Conservation (phyloP, 1,140 invertebrate species). For the Condylostylus longicornis region DNA sequence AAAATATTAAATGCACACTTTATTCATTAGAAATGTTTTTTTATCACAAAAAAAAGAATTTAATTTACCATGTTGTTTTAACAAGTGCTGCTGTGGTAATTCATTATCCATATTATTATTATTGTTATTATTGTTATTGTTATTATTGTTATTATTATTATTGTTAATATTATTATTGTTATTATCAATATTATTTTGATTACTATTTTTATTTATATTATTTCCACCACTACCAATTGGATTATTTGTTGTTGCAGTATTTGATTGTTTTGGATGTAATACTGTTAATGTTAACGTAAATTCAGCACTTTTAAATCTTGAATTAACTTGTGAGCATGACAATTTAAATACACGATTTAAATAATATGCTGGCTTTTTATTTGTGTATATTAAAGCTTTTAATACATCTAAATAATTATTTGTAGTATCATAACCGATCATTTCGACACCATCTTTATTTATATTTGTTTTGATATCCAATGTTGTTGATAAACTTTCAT, state of each 20-base stretch:
- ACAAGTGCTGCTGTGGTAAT: neutral
- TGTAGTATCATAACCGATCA: constrained; percentile 68
- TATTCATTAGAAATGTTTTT: no score
- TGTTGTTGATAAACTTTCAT: constrained; percentile 24
- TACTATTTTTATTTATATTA: no score
- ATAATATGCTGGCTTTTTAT: constrained; percentile 86
- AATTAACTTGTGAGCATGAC: constrained; percentile 83
- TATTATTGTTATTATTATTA: no score
- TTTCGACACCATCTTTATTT: constrained; percentile 60
- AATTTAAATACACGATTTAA: constrained; percentile 88
- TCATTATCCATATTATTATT: no score
- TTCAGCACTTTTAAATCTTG: constrained; percentile 84
- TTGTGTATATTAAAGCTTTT: constrained; percentile 80
- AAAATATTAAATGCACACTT: no score
- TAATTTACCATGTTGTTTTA: constrained; percentile 3
- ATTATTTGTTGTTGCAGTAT: constrained; percentile 15
- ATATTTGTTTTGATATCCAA: constrained; percentile 30
- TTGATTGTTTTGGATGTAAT: constrained; percentile 52
- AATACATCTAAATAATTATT: constrained; percentile 64
- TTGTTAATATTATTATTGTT: no score
- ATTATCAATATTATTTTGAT: no score
- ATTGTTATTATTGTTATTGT: no score
- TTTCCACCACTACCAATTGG: constrained; percentile 3
- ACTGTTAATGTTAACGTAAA: constrained; percentile 64
- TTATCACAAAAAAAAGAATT: no score